Conservation (phyloP, 1,140 invertebrate species). For the Mya arenaria region DNA sequence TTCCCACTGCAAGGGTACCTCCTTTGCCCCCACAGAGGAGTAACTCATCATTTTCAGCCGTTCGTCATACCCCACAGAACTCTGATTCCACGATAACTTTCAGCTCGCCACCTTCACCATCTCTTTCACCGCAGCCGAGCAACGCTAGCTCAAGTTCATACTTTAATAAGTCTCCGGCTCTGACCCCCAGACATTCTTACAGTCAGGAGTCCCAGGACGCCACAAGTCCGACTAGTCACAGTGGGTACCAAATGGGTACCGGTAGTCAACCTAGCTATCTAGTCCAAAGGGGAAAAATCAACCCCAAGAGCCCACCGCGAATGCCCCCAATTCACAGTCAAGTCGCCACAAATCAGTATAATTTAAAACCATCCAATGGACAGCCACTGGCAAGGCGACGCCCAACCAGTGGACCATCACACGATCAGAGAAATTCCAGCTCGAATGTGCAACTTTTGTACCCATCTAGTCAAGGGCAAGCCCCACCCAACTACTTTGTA, state of each 20-base stretch:
- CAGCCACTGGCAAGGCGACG: conserved; percentile 2
- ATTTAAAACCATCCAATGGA: conserved; percentile 23
- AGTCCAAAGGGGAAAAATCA: too few relatives aligned
- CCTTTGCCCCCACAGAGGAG: conserved; percentile 65
- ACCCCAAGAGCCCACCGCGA: conserved; percentile 35
- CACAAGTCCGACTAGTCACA: conserved; percentile 9
- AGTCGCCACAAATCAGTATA: conserved; percentile 34
- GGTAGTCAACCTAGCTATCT: too few relatives aligned
- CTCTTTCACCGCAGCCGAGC: conserved; percentile 53
- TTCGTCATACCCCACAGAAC: conserved; percentile 73
- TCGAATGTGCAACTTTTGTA: neutral
- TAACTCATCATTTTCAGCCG: conserved; percentile 63
- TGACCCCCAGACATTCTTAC: conserved; percentile 9
- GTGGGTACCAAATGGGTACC: too few relatives aligned
- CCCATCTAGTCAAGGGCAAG: conserved; percentile 37
- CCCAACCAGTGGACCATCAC: neutral
- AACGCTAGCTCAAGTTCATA: conserved; percentile 37
- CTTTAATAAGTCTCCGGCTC: conserved; percentile 27
- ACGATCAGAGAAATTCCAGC: conserved; percentile 25
- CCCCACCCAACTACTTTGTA: neutral
- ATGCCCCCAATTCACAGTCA: too few relatives aligned
- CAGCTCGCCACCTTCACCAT: conserved; percentile 62
- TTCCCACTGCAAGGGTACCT: conserved; percentile 60
- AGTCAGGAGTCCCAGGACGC: conserved; percentile 23
- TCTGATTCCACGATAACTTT: conserved; percentile 65